A percentile compares a stretch with the other conserved stretches of the same genome.
Evolutionary conservation across 2,797 vertebrate species (phyloP).

Genomic region (Sardinella longiceps): DNA sequence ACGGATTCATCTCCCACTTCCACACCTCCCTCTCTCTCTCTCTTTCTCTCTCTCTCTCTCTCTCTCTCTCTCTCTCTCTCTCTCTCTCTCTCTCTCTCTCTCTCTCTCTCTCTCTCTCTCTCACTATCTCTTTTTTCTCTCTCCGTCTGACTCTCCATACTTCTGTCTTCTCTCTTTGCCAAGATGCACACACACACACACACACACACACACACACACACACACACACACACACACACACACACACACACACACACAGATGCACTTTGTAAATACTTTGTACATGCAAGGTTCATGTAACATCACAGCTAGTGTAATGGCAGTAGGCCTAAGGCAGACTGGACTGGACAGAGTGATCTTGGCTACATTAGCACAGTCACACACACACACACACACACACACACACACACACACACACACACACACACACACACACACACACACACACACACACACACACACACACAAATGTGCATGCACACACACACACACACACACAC

Average conservation of each 20-base stretch:
- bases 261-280: background rate
- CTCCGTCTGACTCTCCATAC: background rate
- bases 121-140: background rate
- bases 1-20: conserved; percentile 58
- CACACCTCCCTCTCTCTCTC: background rate
- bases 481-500: background rate
- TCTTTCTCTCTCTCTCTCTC: background rate
- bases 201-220: background rate
- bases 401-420: background rate
- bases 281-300: no score
- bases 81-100: background rate
- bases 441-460: background rate
- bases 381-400: background rate
- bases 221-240: background rate
- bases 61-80: no score
- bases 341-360: no score
- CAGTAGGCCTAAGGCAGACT: no score
- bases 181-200: background rate
- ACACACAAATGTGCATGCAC: no score
- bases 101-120: background rate
- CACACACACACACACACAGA: background rate
- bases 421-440: background rate
- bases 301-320: no score
- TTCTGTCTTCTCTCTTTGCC: background rate
- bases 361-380: background rate